Evolutionary conservation across 2,797 vertebrate genomes (phyloP), one percentile per base, ranked within the genome.

Genomic region (Acomys russatus): DNA sequence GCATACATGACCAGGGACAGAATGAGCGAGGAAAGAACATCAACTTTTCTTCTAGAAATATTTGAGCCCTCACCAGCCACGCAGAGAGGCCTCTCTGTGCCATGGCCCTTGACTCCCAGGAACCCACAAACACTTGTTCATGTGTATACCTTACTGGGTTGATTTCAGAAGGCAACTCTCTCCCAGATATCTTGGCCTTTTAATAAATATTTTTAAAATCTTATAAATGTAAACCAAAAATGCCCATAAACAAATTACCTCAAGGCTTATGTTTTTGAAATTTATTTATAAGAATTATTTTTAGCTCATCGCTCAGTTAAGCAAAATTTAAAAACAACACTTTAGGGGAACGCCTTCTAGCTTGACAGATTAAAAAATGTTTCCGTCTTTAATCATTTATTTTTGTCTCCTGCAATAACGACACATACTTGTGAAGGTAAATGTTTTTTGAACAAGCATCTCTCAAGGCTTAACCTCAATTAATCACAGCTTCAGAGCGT

Each of bases 71-170:
- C 70, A 61, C 54, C 25, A 74, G 6, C 25, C 86, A 88, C 35
- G 14, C 68, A 74, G 54, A 38, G 9, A 23, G 30, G 49, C 11
- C 63, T 20, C 33, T 9, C 1, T 1, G 9, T 0, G 7, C 18
- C 51, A 3, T 5, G 1, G 0, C 10, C 35, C 14, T 9, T 9
- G 38, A 3, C 6, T 14, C 22, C 63, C 2, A 4, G 1, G 18
- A 7, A n/a, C 14, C 15, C 61, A 77, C 38, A 64, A 1, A 18
- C 20, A 10, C 6, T 9, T 2, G 12, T 0, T 1, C 0, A 7
- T 0, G 12, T 11, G 3, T 0, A 0, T 4, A 0, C n/a, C 23
- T 18, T 51, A 0, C 0, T 8, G 18, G 59, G 1, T 17, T 20
- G 17, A 11, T 73, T 11, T 23, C 14, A 7, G 25, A 35, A 44